These are phyloP conservation scores for Tinamus major DNA, from an alignment of 2,797 vertebrate genomes.

Conservation along the genomic window DNA sequence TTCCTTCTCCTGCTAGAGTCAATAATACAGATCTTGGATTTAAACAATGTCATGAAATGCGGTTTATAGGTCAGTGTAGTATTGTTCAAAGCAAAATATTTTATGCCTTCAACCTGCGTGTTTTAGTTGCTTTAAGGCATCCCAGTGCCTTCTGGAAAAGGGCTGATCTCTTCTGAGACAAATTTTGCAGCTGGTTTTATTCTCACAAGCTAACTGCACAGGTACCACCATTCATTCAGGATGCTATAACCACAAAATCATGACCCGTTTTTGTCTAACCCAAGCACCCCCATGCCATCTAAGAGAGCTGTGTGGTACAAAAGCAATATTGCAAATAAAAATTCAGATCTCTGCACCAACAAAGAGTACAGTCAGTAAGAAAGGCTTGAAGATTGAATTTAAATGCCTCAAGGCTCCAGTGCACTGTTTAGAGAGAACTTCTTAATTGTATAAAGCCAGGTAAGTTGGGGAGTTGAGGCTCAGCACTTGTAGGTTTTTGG, in stretches of 20 bases:
- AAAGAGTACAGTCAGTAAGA: background rate
- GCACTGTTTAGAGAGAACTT: background rate
- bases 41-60: background rate
- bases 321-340: background rate
- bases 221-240: background rate
- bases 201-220: background rate
- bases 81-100: conserved; percentile 29
- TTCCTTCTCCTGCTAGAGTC: background rate
- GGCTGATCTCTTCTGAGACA: background rate
- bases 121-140: background rate
- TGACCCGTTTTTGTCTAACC: background rate
- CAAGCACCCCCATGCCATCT: background rate
- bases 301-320: background rate
- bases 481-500: background rate
- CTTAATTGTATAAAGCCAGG: background rate
- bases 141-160: background rate
- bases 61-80: background rate
- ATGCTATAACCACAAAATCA: background rate
- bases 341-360: background rate
- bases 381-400: background rate
- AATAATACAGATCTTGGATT: background rate
- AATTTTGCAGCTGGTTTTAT: conserved; percentile 13
- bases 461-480: background rate
- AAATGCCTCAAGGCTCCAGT: background rate
- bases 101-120: background rate